phyloP scores from a whole-genome alignment of 1,140 invertebrate genomes.

The Drosophila ercepeae region DNA sequence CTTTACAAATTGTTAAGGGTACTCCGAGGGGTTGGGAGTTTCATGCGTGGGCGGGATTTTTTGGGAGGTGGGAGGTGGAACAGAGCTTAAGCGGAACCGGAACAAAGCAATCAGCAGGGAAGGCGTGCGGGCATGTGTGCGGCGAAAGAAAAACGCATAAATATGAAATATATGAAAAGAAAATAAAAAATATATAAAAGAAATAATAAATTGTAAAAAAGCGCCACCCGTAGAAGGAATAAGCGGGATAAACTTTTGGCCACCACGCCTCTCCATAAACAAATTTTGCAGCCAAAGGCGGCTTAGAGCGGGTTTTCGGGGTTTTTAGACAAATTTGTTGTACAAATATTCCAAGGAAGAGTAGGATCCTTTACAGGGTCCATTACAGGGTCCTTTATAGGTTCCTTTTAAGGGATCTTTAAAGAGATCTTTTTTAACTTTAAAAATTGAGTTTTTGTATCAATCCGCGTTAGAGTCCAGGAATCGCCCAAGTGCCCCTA shows the following conservation, averaged over 20 bases:
- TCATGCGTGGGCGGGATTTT: slow-evolving; percentile 1
- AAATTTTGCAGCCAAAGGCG: slow-evolving; percentile 14
- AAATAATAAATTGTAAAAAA: slow-evolving; percentile 35
- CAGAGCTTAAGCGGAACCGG: slow-evolving; percentile 71
- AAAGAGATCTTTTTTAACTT: no score
- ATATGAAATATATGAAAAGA: slow-evolving; percentile 57
- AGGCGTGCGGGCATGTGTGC: slow-evolving; percentile 53
- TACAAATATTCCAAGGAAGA: neutral
- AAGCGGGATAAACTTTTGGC: slow-evolving; percentile 45
- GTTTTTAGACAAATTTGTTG: neutral
- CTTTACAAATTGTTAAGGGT: slow-evolving; percentile 41
- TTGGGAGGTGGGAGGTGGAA: slow-evolving; percentile 12
- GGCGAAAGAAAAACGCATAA: slow-evolving; percentile 32
- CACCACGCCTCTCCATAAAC: slow-evolving; percentile 39
- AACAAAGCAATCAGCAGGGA: slow-evolving; percentile 74
- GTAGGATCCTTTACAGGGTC: no score
- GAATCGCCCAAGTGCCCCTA: slow-evolving; percentile 7
- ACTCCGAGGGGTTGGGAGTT: slow-evolving; percentile 9
- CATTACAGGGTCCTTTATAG: no score
- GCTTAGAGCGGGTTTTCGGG: no score
- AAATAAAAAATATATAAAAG: no score
- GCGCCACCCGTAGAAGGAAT: slow-evolving; percentile 6
- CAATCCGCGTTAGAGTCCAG: neutral
- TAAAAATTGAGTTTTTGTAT: neutral
- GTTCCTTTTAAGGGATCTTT: no score